Evolutionary conservation across 2,888 invertebrate genomes (phyloP).

Genomic region (Eurytoma californica): DNA sequence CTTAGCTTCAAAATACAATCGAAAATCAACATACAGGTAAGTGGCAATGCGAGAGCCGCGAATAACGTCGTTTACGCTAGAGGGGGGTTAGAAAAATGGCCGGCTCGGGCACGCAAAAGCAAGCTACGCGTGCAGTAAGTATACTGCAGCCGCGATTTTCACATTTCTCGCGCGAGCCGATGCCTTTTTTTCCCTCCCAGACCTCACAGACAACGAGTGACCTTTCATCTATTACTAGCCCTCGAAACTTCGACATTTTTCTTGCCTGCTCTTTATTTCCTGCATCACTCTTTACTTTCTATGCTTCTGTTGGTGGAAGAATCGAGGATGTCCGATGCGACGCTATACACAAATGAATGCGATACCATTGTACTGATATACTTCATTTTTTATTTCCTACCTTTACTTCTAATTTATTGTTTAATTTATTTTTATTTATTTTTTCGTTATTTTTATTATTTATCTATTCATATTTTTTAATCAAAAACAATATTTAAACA

Average conservation of each 20-base stretch:
- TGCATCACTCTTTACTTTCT: too few relatives aligned
- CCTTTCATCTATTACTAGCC: too few relatives aligned
- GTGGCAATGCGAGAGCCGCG: conserved; percentile 54
- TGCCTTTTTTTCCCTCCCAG: too few relatives aligned
- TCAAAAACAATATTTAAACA: not conserved
- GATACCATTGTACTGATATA: conserved; percentile 30
- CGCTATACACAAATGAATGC: conserved; percentile 28
- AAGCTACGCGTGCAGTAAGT: too few relatives aligned
- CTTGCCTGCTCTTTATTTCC: too few relatives aligned
- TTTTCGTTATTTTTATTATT: not conserved
- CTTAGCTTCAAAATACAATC: conserved; percentile 70
- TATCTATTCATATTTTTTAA: not conserved
- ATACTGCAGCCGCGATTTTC: not conserved
- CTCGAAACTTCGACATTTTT: too few relatives aligned
- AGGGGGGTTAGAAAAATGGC: conserved; percentile 68
- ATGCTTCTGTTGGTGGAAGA: too few relatives aligned
- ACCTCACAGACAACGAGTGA: too few relatives aligned
- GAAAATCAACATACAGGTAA: conserved; percentile 72
- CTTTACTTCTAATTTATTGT: not conserved
- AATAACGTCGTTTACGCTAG: not conserved
- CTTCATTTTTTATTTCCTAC: not conserved
- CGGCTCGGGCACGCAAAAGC: conserved; percentile 41
- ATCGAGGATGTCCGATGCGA: not conserved
- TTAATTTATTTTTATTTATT: not conserved
- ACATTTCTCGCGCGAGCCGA: not conserved